Evolutionary conservation across 2,113 vertebrate genomes (phyloP).

Genomic region (Bos javanicus): DNA sequence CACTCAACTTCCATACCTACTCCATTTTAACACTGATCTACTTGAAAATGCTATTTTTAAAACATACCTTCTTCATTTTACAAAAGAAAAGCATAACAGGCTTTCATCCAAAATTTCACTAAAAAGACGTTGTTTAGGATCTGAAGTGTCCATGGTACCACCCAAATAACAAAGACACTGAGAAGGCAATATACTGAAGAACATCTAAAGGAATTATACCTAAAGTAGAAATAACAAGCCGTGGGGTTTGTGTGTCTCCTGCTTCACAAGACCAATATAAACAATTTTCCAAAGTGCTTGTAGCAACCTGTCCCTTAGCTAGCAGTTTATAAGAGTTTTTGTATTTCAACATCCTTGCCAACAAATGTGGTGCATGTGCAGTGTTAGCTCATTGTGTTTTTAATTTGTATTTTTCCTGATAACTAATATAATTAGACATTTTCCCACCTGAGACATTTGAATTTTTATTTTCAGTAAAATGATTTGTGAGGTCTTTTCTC

Average conservation of each 20-base stretch:
- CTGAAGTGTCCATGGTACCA: background rate
- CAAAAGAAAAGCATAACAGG: background rate
- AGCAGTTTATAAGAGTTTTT: background rate
- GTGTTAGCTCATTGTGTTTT: background rate
- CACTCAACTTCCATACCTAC: background rate
- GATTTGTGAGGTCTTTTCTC: background rate
- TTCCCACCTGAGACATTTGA: background rate
- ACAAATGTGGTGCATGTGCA: background rate
- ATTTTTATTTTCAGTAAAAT: background rate
- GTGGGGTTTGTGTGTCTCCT: fast-evolving
- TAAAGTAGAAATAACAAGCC: background rate
- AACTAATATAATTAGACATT: background rate
- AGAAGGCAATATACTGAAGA: too few species aligned
- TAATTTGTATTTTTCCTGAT: background rate
- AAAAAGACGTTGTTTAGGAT: background rate
- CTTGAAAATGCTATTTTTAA: background rate
- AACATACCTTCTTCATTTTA: background rate
- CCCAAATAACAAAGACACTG: background rate
- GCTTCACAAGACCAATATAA: background rate
- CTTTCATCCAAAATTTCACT: background rate
- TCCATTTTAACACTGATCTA: background rate
- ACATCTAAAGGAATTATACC: background rate
- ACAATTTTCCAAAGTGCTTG: background rate
- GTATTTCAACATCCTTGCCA: background rate
- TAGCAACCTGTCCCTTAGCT: background rate